These are phyloP conservation scores for Gisinianus flammeolus DNA, from an alignment of 2,888 invertebrate genomes.

Conservation along the genomic window DNA sequence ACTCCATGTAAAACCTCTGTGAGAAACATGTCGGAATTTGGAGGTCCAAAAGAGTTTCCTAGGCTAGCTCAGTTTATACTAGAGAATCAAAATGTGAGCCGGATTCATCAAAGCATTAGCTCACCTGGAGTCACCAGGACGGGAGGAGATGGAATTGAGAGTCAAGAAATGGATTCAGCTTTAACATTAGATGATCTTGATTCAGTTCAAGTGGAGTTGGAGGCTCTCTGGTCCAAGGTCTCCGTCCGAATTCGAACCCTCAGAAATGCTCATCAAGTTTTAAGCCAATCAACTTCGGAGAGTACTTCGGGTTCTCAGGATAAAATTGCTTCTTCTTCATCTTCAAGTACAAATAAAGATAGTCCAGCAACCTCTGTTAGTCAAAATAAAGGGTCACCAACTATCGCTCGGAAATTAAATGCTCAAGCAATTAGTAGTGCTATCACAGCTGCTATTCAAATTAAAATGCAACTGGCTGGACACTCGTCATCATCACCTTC, in stretches of 20 bases:
- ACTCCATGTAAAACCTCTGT: too few species aligned
- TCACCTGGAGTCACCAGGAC: background rate
- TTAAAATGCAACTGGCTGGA: background rate
- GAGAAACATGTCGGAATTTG: background rate
- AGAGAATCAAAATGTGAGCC: background rate
- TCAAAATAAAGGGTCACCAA: background rate
- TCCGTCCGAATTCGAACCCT: conserved; percentile 12
- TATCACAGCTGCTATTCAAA: background rate
- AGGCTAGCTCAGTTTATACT: background rate
- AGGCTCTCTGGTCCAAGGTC: background rate
- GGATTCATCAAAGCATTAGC: too few species aligned
- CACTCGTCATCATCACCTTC: background rate
- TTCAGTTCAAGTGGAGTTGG: background rate
- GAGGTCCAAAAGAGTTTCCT: background rate
- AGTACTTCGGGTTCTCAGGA: background rate
- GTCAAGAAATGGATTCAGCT: background rate
- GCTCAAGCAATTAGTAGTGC: background rate
- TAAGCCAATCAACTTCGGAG: background rate
- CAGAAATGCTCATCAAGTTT: background rate
- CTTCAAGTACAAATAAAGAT: background rate
- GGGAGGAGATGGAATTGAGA: background rate
- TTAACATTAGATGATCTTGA: background rate
- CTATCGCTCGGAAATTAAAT: background rate
- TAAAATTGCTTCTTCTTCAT: background rate
- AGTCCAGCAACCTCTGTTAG: background rate